phyloP scores from a whole-genome alignment of 2,888 invertebrate species.

The Andrena trimmerana region DNA sequence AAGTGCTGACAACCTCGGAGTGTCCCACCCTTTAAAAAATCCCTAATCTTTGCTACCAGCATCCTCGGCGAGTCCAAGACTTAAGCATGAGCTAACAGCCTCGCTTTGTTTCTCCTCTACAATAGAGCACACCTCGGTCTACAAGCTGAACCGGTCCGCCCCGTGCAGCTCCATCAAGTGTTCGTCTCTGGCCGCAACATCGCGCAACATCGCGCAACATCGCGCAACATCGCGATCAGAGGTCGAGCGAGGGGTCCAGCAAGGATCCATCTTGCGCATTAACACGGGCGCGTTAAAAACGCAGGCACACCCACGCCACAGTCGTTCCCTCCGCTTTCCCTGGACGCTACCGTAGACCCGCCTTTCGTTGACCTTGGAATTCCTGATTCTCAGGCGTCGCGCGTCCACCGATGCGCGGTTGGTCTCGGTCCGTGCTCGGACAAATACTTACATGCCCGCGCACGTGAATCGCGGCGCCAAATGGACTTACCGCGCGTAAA shows the following conservation, averaged over 20 bases:
- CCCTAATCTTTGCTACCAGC: too few relatives aligned
- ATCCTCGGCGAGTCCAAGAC: background rate
- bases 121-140: conserved; percentile 9
- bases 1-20: too few relatives aligned
- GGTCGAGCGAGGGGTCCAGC: background rate
- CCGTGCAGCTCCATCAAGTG: background rate
- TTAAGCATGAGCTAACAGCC: background rate
- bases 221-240: conserved; percentile 10
- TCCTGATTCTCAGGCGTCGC: conserved; percentile 64
- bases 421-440: conserved; percentile 24
- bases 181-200: background rate
- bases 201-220: conserved; percentile 9
- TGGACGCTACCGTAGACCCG: conserved; percentile 27
- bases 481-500: conserved; percentile 17
- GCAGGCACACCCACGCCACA: background rate
- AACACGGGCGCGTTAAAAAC: conserved; percentile 8
- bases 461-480: background rate
- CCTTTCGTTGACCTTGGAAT: conserved; percentile 62
- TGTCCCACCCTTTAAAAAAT: too few relatives aligned
- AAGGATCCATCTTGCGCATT: background rate
- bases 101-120: conserved; percentile 38
- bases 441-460: conserved; percentile 28
- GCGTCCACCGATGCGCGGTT: conserved; percentile 24
- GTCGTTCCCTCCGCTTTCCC: conserved; percentile 24
- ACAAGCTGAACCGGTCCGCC: conserved; percentile 42